Conservation (phyloP, 2,888 invertebrate genomes). For the Mesopsocus fuscifrons region DNA sequence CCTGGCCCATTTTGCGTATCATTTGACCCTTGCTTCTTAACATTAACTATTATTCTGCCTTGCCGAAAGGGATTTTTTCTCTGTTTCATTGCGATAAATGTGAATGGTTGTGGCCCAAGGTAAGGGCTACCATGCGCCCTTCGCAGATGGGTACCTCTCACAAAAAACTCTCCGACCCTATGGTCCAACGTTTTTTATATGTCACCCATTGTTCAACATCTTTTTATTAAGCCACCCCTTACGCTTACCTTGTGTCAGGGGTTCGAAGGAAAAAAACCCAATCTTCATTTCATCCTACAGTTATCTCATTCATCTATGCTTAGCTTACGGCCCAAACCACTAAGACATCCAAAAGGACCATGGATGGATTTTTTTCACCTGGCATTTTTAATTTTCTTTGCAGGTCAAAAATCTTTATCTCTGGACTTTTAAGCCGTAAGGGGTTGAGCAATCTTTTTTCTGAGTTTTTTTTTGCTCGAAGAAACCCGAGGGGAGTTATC, state of each 20-base stretch:
- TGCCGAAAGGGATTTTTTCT: no score
- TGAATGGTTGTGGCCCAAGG: background rate
- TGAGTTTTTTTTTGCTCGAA: background rate
- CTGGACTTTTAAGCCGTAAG: constrained; percentile 10
- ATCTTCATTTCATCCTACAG: background rate
- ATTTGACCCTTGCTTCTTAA: no score
- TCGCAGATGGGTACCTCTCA: constrained; percentile 8
- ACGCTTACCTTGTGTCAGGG: background rate
- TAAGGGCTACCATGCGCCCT: background rate
- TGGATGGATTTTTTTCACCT: constrained; percentile 7
- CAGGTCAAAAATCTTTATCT: constrained; percentile 10
- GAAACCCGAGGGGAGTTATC: no score
- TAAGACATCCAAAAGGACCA: background rate
- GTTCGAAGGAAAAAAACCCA: background rate
- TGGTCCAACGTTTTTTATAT: constrained; percentile 9
- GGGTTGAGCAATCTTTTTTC: constrained; percentile 9
- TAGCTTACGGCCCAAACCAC: no score
- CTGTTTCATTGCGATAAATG: no score
- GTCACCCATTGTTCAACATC: constrained; percentile 9
- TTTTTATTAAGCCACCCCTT: constrained; percentile 1
- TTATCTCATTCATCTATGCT: no score
- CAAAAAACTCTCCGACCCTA: background rate
- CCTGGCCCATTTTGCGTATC: no score
- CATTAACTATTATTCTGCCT: no score
- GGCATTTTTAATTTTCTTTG: constrained; percentile 9